Evolutionary conservation across 2,113 vertebrate species (phyloP).

Genomic region (Lagopus leucura): DNA sequence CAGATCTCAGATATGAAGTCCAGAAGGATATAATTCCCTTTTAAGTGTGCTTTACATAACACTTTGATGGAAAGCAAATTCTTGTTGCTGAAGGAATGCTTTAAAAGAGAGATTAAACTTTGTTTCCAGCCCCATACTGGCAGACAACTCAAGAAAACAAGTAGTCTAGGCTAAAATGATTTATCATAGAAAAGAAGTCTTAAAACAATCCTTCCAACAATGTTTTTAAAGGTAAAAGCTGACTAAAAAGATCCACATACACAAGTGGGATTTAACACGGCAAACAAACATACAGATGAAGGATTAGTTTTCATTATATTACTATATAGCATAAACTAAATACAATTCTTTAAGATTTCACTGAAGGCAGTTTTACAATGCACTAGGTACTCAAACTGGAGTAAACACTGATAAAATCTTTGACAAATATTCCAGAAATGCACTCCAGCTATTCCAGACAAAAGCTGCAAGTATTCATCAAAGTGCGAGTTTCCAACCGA

Average conservation of each 20-base stretch:
- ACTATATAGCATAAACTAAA: conserved; percentile 62
- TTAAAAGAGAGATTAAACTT: conserved; percentile 68
- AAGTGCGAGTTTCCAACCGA: conserved; percentile 61
- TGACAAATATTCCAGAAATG: conserved; percentile 80
- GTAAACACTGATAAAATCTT: conserved; percentile 79
- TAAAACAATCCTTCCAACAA: not conserved
- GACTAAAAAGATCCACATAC: conserved; percentile 6
- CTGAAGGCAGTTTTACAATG: conserved; percentile 67
- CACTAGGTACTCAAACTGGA: conserved; percentile 67
- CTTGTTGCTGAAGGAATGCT: conserved; percentile 56
- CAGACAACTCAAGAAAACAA: conserved; percentile 66
- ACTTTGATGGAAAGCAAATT: conserved; percentile 62
- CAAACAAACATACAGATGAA: not conserved
- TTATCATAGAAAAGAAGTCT: not conserved
- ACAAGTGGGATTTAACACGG: conserved; percentile 19
- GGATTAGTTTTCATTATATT: conserved; percentile 63
- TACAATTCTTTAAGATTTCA: conserved; percentile 53
- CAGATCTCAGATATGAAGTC: conserved; percentile 3
- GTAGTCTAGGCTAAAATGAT: conserved; percentile 46
- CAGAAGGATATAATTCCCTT: conserved; percentile 59
- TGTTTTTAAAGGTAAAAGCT: conserved; percentile 57
- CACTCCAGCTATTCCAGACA: conserved; percentile 74
- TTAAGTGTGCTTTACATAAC: conserved; percentile 47
- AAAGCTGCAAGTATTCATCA: conserved; percentile 70
- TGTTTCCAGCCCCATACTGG: conserved; percentile 28